Base-by-base conservation (phyloP, 2,888 invertebrate species). In the Melinaea marsaeus region DNA sequence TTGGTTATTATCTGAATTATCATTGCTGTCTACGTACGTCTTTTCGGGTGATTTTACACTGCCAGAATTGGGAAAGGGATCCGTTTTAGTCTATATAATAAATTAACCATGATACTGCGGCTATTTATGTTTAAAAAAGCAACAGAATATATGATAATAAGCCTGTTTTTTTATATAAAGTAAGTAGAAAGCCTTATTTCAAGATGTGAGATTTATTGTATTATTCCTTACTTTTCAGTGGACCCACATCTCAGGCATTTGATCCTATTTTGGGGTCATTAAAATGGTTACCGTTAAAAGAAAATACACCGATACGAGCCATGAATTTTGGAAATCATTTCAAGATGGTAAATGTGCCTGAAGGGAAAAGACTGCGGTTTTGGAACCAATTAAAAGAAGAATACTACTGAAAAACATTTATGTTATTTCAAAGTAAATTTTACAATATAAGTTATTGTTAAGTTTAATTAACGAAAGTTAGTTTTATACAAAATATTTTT, bases 301-400 rank as follows among this genome's bases (percentile, higher is more conserved):
- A 68, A 32, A 66, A 72, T 55, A 67, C 67, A 35, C 71, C 69
- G 63, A 70, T 86, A 57, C 75, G 74, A 67, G 81, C 72, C 7
- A 61, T 88, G 64, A n/a, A 81, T 72, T 78, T 86, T 61, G 80
- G 79, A 0, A 72, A 69, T 61, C 77, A 69, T 32, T 55, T 85
- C 3, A 83, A 80, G 74, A 85, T 87, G 81, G 72, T 79, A 5
- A 75, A 71, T 37, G 65, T 83, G 5, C 85, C 85, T 0, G 89
- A 89, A 68, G 72, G 76, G 57, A 77, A 74, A 63, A 78, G 88
- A 65, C 72, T 84, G 60, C 60, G 71, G 55, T 89, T 89, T 74
- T 86, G 87, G 88, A 80, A 87, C 63, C 64, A 78, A 58, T 66
- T 88, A 63, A 76, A 72, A 65, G 69, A 71, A 2, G 79, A 85